A percentile compares a stretch with the other conserved stretches of the same genome.
Evolutionary conservation across 2,797 vertebrate species (phyloP).

Genomic region (Pagetopsis macropterus): DNA sequence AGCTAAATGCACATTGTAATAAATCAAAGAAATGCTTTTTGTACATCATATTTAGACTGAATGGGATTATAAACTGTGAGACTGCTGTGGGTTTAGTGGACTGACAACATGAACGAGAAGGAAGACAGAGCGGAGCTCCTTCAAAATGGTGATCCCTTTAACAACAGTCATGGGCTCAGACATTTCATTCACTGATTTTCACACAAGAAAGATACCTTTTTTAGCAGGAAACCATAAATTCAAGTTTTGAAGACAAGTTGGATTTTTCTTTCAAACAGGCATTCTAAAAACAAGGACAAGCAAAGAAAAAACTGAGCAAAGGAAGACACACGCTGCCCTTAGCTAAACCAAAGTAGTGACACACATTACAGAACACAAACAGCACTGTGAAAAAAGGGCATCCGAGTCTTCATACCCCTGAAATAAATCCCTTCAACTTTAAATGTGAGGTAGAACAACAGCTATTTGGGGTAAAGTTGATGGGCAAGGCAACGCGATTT

Average conservation of each 20-base stretch:
- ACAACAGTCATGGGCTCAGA: slow-evolving; percentile 16
- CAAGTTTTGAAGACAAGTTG: neutral
- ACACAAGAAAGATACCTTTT: slow-evolving; percentile 4
- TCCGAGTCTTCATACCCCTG: too few relatives aligned
- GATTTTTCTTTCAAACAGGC: neutral
- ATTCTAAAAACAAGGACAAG: neutral
- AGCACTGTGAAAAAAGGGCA: too few relatives aligned
- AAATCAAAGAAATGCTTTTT: neutral
- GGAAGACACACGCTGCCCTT: neutral
- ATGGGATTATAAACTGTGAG: slow-evolving; percentile 11
- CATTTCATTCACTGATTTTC: slow-evolving; percentile 14
- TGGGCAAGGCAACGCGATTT: neutral
- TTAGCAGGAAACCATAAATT: slow-evolving; percentile 4
- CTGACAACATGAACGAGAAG: slow-evolving; percentile 2
- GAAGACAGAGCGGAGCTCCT: slow-evolving; percentile 10
- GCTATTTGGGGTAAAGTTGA: neutral
- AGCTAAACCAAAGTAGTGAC: neutral
- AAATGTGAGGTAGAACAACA: neutral
- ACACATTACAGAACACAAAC: too few relatives aligned
- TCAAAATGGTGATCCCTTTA: slow-evolving; percentile 9
- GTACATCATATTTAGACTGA: slow-evolving; percentile 1
- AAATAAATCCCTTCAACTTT: neutral
- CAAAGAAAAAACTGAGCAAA: neutral
- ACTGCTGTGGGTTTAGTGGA: slow-evolving; percentile 16
- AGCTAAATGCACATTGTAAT: neutral